Evolutionary conservation across 2,797 vertebrate genomes (phyloP), one percentile per base, ranked within the genome.

Genomic region (Sebastes taczanowskii): DNA sequence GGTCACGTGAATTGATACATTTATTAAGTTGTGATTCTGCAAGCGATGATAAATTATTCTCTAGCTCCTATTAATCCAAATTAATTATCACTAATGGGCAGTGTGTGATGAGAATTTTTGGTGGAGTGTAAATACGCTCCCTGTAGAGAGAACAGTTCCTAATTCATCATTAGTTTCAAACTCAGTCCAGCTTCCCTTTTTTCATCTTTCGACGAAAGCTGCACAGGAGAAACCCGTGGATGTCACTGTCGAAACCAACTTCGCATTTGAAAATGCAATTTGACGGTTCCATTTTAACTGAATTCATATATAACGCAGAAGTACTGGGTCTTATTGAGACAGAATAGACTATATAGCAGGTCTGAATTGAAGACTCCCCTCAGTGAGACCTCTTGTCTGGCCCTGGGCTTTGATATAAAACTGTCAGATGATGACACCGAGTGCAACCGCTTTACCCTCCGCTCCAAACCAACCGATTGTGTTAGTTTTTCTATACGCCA

Each of bases 371-470:
- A 85, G 80, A 71, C 78, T 84, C 77, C 85, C 82, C 72, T 87
- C 80, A 38, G 74, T 53, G 77, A 83, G 77, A 78, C 74, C 79
- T 77, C 83, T 84, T 86, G 82, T 85, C 88, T 89, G 85, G 88
- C 85, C 73, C n/a, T 14, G 9, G 78, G 88, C 88, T 92, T 93
- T 93, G 80, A 93, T 90, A 87, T 86, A 53, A 90, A 88, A 88
- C 85, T 76, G 85, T 81, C 88, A 88, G 92, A 93, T 94, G 93
- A 94, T 79, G 94, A 94, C 93, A 94, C 86, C 0, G 42, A 80
- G 74, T 66, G 94, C 78, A 94, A 94, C 62, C 62, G 62, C 76
- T 82, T 85, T 74, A 82, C 52, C 77, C 75, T 81, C 62, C 74
- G 71, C 78, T 69, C 53, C 70, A 84, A 83, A 86, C 62, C 66